A percentile compares a stretch with the other conserved stretches of the same genome.
Conservation (phyloP, 2,888 invertebrate species). For the Zhengitettix transpicula region DNA sequence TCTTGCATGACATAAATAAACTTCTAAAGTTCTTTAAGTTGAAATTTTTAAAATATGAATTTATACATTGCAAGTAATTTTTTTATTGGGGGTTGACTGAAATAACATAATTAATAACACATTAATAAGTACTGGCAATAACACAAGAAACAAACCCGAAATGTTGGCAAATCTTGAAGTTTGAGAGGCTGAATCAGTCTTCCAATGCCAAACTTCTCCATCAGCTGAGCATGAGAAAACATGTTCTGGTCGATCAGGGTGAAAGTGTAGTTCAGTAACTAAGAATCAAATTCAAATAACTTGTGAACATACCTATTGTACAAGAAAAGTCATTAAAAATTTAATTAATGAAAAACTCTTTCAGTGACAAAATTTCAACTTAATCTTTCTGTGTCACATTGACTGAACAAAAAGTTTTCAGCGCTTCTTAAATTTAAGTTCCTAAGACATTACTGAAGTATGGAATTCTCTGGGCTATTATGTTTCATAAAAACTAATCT, state of each 20-base stretch:
- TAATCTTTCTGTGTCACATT: not conserved
- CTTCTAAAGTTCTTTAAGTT: too few relatives aligned
- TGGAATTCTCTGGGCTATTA: too few relatives aligned
- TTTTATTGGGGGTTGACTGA: too few relatives aligned
- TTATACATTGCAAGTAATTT: too few relatives aligned
- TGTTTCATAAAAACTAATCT: too few relatives aligned
- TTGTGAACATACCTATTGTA: not conserved
- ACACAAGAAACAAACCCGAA: not conserved
- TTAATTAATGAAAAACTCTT: not conserved
- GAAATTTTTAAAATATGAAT: too few relatives aligned
- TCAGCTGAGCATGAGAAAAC: constrained; percentile 63
- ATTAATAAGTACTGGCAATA: too few relatives aligned
- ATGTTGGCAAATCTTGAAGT: constrained; percentile 4
- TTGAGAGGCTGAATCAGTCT: constrained; percentile 31
- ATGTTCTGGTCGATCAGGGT: constrained; percentile 70
- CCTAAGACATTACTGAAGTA: too few relatives aligned
- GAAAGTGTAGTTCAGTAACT: constrained; percentile 76
- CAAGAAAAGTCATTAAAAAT: not conserved
- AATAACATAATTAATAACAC: too few relatives aligned
- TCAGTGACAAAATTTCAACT: not conserved
- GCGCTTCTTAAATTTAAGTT: too few relatives aligned
- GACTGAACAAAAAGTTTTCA: not conserved
- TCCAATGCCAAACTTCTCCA: constrained; percentile 86
- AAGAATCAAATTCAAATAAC: constrained; percentile 16
- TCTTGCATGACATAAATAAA: too few relatives aligned